These are phyloP conservation scores for Tetramorium simillimum DNA, from an alignment of 1,140 invertebrate species.

Conservation along the genomic window DNA sequence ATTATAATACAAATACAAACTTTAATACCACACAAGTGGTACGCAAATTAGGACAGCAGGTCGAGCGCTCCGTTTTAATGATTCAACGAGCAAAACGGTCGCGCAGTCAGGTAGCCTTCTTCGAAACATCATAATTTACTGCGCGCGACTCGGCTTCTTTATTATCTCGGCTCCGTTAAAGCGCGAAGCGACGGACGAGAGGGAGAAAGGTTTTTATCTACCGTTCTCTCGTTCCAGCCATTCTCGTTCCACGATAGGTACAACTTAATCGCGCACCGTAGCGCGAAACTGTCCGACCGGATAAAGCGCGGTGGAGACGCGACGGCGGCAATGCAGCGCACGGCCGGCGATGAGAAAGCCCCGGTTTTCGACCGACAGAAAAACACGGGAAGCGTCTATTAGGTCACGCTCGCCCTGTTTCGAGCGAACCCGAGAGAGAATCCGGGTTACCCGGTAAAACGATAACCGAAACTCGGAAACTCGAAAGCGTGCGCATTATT, in stretches of 20 bases:
- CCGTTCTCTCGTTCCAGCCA: background rate
- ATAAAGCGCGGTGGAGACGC: conserved; percentile 26
- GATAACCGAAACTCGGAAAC: conserved; percentile 44
- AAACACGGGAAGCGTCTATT: conserved; percentile 43
- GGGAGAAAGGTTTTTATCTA: conserved; percentile 37
- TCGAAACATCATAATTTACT: conserved; percentile 53
- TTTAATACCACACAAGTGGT: background rate
- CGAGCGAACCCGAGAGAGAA: background rate
- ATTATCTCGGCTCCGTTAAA: conserved; percentile 39
- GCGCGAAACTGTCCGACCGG: conserved; percentile 41
- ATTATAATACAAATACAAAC: conserved; percentile 33
- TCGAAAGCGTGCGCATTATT: conserved; percentile 35
- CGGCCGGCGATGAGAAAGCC: background rate
- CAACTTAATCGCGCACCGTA: conserved; percentile 49
- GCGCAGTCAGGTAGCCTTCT: conserved; percentile 24
- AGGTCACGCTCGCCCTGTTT: conserved; percentile 15
- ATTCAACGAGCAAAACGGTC: conserved; percentile 1
- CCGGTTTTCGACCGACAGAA: background rate
- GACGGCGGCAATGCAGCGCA: background rate
- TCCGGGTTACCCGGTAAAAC: conserved; percentile 53
- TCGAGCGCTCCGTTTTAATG: conserved; percentile 28
- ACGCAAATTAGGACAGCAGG: conserved; percentile 33
- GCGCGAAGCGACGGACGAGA: conserved; percentile 14
- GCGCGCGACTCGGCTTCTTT: conserved; percentile 44
- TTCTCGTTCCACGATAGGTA: conserved; percentile 32